A percentile compares a stretch with the other conserved stretches of the same genome.
phyloP scores from a whole-genome alignment of 2,797 vertebrate genomes.

The Parotocinclus haroldoi region DNA sequence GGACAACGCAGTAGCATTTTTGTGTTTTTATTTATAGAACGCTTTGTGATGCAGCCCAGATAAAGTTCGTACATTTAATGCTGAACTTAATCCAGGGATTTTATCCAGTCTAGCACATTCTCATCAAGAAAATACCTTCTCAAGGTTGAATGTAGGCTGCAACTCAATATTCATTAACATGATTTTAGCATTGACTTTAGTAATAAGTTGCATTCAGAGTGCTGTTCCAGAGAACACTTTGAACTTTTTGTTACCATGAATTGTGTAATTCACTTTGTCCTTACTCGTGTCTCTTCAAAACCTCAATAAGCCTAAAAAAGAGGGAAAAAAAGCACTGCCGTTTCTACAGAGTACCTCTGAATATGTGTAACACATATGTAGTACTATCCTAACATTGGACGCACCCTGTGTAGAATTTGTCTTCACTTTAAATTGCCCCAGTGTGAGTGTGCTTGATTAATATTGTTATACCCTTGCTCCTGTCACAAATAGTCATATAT shows the following conservation, averaged over 20 bases:
- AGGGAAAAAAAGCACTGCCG: too few relatives aligned
- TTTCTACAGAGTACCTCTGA: too few relatives aligned
- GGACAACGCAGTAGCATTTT: not conserved
- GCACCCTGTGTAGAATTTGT: too few relatives aligned
- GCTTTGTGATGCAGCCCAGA: constrained; percentile 9
- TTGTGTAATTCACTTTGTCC: not conserved
- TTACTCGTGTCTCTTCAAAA: not conserved
- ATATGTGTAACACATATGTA: too few relatives aligned
- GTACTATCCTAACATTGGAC: too few relatives aligned
- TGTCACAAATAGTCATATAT: too few relatives aligned
- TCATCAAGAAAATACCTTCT: constrained; percentile 31
- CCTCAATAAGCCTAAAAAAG: not conserved
- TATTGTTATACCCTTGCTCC: too few relatives aligned
- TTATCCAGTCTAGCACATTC: constrained; percentile 20
- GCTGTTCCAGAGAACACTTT: not conserved
- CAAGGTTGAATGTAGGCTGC: constrained; percentile 35
- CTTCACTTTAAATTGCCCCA: too few relatives aligned
- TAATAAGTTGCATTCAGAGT: constrained; percentile 9
- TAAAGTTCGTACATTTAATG: constrained; percentile 17
- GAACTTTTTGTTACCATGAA: constrained; percentile 8
- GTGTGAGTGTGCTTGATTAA: too few relatives aligned
- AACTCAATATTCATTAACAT: constrained; percentile 8
- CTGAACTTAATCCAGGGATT: constrained; percentile 30
- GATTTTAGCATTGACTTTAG: constrained; percentile 8
- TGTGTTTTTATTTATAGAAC: not conserved